These are phyloP conservation scores for Helicoverpa assulta DNA, from an alignment of 2,888 invertebrate genomes.

Conservation along the genomic window DNA sequence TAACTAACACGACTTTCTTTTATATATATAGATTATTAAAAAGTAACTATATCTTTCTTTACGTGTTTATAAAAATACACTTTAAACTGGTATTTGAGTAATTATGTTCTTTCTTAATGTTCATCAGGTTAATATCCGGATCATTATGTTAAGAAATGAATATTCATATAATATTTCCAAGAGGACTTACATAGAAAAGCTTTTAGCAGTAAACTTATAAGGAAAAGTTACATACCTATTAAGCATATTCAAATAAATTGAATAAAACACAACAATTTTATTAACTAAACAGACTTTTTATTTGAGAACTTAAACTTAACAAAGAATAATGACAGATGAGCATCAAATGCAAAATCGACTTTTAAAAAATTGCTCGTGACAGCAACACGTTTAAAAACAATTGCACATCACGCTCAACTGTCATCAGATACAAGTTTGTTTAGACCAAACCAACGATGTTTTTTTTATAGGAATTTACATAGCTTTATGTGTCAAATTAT, in stretches of 20 bases:
- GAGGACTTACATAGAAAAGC: neutral
- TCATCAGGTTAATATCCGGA: neutral
- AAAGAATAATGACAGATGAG: neutral
- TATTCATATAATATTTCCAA: neutral
- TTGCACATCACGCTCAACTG: no score
- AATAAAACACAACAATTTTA: constrained; percentile 1
- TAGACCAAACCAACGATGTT: no score
- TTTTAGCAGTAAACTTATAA: neutral
- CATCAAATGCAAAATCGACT: neutral
- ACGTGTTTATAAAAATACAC: no score
- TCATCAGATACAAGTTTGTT: no score
- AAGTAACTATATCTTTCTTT: no score
- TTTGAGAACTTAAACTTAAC: constrained; percentile 11
- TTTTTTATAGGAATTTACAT: no score
- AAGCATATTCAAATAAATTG: neutral
- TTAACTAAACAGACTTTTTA: constrained; percentile 40
- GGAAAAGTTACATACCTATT: neutral
- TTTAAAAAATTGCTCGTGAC: no score
- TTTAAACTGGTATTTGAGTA: neutral
- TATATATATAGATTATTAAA: no score
- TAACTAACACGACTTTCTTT: no score
- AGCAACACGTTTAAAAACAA: no score
- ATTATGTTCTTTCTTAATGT: neutral
- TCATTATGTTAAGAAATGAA: neutral
- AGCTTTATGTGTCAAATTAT: no score